Base-by-base conservation (phyloP, 2,797 vertebrate genomes). In the Erethizon dorsatum region DNA sequence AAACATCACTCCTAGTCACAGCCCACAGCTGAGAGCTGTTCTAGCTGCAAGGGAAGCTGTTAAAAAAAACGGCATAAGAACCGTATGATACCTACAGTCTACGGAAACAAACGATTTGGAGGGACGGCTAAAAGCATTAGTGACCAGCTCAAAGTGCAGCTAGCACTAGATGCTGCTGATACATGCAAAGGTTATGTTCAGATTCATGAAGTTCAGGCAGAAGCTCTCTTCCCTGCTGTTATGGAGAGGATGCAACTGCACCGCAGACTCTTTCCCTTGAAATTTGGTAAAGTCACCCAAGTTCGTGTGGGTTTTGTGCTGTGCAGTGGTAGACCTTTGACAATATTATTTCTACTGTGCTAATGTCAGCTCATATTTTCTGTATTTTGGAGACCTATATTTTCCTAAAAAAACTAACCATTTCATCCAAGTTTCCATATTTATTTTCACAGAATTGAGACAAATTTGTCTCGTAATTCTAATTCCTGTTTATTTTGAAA, bases 371-470 rank as follows among this genome's bases (percentile, higher is more conserved):
- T 88, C 69, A 78, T 54, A 88, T 83, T 88, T 88, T 91, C 61
- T 71, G 18, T 91, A 83, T 24, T 88, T 78, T 45, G 54, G 28
- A 79, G 24, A 41, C 88, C 57, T 50, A n/a, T 10, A 57, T 83
- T 88, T 77, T 67, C 78, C 45, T 50, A 33, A 45, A 63, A 63
- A 73, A 82, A 75, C 59, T 90, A 57, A 20, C 18, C 12, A 79
- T 87, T 91, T 73, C 17, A 59, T 92, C 20, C 59, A 69, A 15
- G 6, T 75, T 92, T 95, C 57, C 57, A 88, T 65, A 77, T 75
- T 82, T 94, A 61, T 80, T 90, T 71, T 88, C 56, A 91, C 26
- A 83, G 57, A 65, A 63, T 57, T 83, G 24, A 88, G 63, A 57
- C 12, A 91, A 67, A 33, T 67, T n/a, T 83, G 37, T 65, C 57